Base-by-base conservation (phyloP, 2,113 vertebrate genomes). In the Rynchops niger region DNA sequence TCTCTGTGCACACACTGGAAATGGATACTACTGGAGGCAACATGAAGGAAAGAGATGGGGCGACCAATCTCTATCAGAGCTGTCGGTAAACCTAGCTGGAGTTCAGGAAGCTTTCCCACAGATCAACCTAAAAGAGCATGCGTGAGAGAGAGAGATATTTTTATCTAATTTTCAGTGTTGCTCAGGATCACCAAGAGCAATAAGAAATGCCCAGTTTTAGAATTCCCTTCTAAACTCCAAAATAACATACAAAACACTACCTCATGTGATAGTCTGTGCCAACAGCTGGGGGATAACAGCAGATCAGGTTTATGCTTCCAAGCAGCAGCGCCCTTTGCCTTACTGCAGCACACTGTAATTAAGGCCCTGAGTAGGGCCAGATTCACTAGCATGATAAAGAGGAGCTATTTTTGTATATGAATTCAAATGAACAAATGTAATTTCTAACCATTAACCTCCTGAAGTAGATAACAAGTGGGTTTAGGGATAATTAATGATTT, bases 371-470 rank as follows among this genome's bases (percentile, higher is more conserved):
- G 34, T 9, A 72, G 23, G 86, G 70, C 67, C 94, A 82, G 61
- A 71, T 70, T n/a, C 61, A 59, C 53, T 4, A 36, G 78, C 82
- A 49, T 6, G 9, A 79, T 16, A 72, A 74, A 90, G 47, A 88
- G 12, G 22, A 94, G 76, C 50, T 96, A 59, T 86, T 94, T 90
- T 55, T 53, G 21, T 26, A 34, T 40, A 42, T 27, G 67, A 90
- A 94, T 83, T 77, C 76, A 86, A 78, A 83, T 30, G 74, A 93
- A 88, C 47, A 73, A 93, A 93, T 30, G 29, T 29, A 61, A 78
- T 86, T 94, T 95, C 85, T 92, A 93, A 63, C 67, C 82, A 86
- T 62, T 83, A 78, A 90, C 71, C 66, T 91, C 71, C 71, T 36
- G 63, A 70, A 96, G 88, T 0, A 93, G 65, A 29, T 55, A 87